Evolutionary conservation across 2,888 invertebrate species (phyloP), one percentile per base, ranked within the genome.

Genomic region (Lepidocyrtoides sp.): DNA sequence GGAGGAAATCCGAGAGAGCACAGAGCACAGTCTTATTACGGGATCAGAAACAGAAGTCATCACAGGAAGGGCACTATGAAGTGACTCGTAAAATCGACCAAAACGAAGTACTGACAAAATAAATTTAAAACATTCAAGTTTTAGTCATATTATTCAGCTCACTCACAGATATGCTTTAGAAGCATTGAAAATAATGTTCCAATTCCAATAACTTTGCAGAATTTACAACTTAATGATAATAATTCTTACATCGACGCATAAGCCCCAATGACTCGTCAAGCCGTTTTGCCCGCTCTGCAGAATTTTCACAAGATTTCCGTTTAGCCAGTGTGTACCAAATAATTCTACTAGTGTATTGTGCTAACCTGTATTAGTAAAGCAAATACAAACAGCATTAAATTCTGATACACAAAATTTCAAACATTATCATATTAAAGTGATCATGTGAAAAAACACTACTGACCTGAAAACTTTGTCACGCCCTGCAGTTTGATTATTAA

Each of bases 191-290:
- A 7, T 7, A 36, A 36, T 36, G 36, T 36, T 36, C 7, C 23
- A 60, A 51, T 20, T n/a, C 94, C 95, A 95, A 91, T 88, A 14
- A 77, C 26, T 23, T 83, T 51, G 7, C 17, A 29, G n/a, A n/a
- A n/a, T n/a, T n/a, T n/a, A n/a, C n/a, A n/a, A n/a, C n/a, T 51
- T 26, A 36, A 36, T 36, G 36, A 36, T 36, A 20, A 7, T 36
- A 79, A 26, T n/a, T 79, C 2, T 95, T 96, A 98, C 98, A 96
- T 96, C 98, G 98, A 95, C 98, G 96, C 94, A 98, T 98, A 89
- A 98, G 97, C 95, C 98, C 97, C 88, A 98, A 96, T 90, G 97
- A 97, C 94, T 97, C 97, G 95, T 98, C 98, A 77, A 98, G 95
- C 92, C 97, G 97, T 95, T 98, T 98, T 48, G 98, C 96, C 94